Evolutionary conservation across 2,888 invertebrate genomes (phyloP).

Genomic region (Lasioglossum pauxillum): DNA sequence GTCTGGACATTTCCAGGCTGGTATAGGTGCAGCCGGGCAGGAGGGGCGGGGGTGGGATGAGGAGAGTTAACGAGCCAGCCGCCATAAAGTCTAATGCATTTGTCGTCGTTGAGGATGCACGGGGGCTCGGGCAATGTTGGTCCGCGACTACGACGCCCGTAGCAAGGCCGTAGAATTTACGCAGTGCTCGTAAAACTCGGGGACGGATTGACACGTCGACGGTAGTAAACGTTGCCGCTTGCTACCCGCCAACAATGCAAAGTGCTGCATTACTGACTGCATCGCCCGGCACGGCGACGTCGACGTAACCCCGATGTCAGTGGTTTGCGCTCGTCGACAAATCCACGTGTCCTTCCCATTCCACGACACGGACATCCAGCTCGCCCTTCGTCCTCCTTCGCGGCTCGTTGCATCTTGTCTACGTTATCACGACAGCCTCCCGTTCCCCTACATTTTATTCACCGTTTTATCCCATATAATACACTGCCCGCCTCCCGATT

Average conservation of each 20-base stretch:
- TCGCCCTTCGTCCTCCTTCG: constrained; percentile 38
- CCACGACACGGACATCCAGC: constrained; percentile 22
- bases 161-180: constrained; percentile 76
- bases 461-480: constrained; percentile 32
- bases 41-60: constrained; percentile 15
- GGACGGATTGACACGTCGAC: constrained; percentile 81
- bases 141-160: constrained; percentile 52
- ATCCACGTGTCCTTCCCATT: constrained; percentile 47
- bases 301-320: constrained; percentile 43
- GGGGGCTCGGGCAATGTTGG: constrained; percentile 54
- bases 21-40: constrained; percentile 32
- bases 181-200: constrained; percentile 79
- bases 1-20: constrained; percentile 73
- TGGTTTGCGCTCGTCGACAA: constrained; percentile 55
- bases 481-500: constrained; percentile 22
- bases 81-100: constrained; percentile 82
- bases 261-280: constrained; percentile 76
- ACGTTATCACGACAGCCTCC: constrained; percentile 42
- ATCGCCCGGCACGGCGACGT: constrained; percentile 32
- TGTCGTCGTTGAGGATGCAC: constrained; percentile 76
- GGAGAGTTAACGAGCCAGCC: constrained; percentile 74
- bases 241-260: constrained; percentile 76
- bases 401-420: constrained; percentile 54
- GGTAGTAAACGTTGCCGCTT: constrained; percentile 77
- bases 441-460: constrained; percentile 25